Base-by-base conservation (phyloP, 2,888 invertebrate genomes). In the Drosophila gaucha region DNA sequence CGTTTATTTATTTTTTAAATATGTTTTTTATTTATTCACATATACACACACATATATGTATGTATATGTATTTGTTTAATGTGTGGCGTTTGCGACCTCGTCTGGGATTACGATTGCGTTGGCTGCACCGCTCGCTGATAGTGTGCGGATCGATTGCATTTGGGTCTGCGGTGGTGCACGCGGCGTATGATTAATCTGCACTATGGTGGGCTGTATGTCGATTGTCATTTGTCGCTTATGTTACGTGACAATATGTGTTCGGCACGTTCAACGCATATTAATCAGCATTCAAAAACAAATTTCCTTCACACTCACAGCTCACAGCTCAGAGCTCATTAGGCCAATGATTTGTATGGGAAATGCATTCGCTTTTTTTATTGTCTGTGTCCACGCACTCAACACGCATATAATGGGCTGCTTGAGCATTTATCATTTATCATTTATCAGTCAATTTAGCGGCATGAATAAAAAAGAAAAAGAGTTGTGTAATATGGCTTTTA, bases 191-290 rank as follows among this genome's bases (percentile, higher is more conserved):
- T 74, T 66, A 72, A 70, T 63, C 46, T 63, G 51, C 57, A 5
- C 24, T 33, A 16, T 0, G 20, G 26, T 46, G 39, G 38, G 26
- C 8, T 35, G 4, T 6, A n/a, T 20, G 33, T 41, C 43, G 43
- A 46, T 18, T 44, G 41, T 24, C 24, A 24, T 24, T 44, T 44
- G 44, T 28, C 44, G 44, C 44, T 44, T 44, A 28, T 44, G 47
- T 72, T 85, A 80, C 87, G 88, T 88, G 83, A 84, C 68, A 88
- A 70, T 86, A 84, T 84, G 84, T 67, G 84, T 66, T 69, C 49
- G 52, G 56, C 84, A 84, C 88, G 78, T 67, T 65, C 44, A 33
- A 50, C 62, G 83, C 74, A 83, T 83, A 75, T 66, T 63, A 74
- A 78, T 71, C 67, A 55, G 51, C 39, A 65, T 64, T 66, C 68